A percentile compares a stretch with the other conserved stretches of the same genome.
Conservation (phyloP, 1,140 invertebrate genomes). For the Drosophila pruinosa region DNA sequence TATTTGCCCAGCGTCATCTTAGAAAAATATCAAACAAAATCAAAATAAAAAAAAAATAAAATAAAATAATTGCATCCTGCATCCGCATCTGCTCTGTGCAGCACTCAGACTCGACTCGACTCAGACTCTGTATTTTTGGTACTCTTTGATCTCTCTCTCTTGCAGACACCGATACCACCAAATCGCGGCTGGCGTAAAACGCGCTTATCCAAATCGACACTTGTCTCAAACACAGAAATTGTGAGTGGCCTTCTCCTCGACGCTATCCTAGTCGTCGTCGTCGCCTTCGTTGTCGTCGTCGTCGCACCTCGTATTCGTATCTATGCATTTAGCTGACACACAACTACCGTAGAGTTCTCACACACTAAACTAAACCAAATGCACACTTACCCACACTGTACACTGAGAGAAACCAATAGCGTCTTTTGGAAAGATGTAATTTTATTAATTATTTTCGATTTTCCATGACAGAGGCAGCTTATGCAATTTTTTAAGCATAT, state of each 20-base stretch:
- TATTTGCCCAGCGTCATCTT: constrained; percentile 41
- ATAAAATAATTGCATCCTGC: constrained; percentile 47
- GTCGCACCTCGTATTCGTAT: constrained; percentile 22
- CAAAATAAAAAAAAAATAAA: constrained; percentile 6
- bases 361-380: neutral
- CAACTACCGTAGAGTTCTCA: constrained; percentile 25
- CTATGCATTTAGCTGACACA: constrained; percentile 36
- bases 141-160: constrained; percentile 78
- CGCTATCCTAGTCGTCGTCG: constrained; percentile 11
- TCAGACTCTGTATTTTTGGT: constrained; percentile 68
- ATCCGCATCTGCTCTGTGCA: constrained; percentile 62
- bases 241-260: constrained; percentile 65
- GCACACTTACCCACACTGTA: constrained; percentile 21
- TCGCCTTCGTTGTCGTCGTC: constrained; percentile 11
- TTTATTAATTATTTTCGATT: too few species aligned
- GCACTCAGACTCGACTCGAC: constrained; percentile 37
- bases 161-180: constrained; percentile 82
- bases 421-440: too few species aligned
- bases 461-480: too few species aligned
- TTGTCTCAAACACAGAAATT: constrained; percentile 82
- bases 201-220: constrained; percentile 82
- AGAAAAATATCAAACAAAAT: constrained; percentile 14
- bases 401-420: constrained; percentile 25
- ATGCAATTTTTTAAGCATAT: too few species aligned
- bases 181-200: constrained; percentile 82